Evolutionary conservation across 2,888 invertebrate species (phyloP).

Genomic region (Elysia crispata): DNA sequence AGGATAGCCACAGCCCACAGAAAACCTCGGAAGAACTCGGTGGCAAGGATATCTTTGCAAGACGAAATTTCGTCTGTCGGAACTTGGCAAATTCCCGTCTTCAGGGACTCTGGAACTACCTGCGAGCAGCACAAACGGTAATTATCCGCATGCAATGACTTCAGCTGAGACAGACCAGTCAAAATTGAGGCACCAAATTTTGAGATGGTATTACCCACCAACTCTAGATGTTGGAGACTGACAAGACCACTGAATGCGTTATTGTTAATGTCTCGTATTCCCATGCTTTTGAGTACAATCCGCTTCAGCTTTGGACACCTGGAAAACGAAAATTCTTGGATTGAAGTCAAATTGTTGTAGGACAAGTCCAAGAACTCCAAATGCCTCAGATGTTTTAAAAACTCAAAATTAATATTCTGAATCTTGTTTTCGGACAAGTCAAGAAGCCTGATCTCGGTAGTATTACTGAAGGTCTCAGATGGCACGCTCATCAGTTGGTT

Average conservation of each 20-base stretch:
- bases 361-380: slow-evolving; percentile 32
- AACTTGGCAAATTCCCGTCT: slow-evolving; percentile 5
- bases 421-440: slow-evolving; percentile 33
- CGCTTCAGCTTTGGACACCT: neutral
- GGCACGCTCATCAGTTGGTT: too few relatives aligned
- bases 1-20: slow-evolving; percentile 42
- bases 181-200: slow-evolving; percentile 5
- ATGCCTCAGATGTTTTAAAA: neutral
- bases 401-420: neutral
- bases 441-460: neutral
- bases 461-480: neutral
- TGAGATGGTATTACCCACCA: neutral
- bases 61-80: slow-evolving; percentile 40
- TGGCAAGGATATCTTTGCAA: slow-evolving; percentile 34
- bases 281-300: slow-evolving; percentile 5
- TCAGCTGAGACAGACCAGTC: neutral
- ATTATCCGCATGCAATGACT: slow-evolving; percentile 5
- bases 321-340: slow-evolving; percentile 3
- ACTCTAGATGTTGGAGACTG: neutral
- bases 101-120: slow-evolving; percentile 16
- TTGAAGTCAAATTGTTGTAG: slow-evolving; percentile 4
- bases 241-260: neutral
- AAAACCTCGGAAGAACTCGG: slow-evolving; percentile 32
- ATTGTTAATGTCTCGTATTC: neutral
- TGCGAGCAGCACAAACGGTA: slow-evolving; percentile 40